Conservation (phyloP, 2,888 invertebrate species). For the Macrophya annulata region DNA sequence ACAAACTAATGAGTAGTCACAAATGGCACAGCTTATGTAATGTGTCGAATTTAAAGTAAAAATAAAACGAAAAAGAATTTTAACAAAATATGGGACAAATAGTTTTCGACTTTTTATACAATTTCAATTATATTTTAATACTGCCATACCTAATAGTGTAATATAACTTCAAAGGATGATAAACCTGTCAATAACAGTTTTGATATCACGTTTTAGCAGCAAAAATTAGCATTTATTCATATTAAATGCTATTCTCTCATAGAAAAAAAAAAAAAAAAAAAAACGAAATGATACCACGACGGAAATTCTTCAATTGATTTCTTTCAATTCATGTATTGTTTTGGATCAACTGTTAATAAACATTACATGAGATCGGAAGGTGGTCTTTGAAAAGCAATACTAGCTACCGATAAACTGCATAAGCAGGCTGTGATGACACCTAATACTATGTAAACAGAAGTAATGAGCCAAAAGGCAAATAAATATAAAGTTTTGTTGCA, state of each 20-base stretch:
- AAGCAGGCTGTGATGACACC: conserved; percentile 81
- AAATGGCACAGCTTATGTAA: conserved; percentile 30
- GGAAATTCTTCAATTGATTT: background rate
- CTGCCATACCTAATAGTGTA: background rate
- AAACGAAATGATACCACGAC: background rate
- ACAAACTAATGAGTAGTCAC: conserved; percentile 12
- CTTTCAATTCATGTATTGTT: background rate
- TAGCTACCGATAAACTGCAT: conserved; percentile 82
- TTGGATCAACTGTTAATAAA: conserved; percentile 20
- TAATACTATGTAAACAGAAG: conserved; percentile 83
- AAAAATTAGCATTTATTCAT: background rate
- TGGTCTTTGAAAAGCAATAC: conserved; percentile 77
- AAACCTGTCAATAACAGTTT: background rate
- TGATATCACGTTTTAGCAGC: background rate
- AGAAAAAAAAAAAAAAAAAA: background rate
- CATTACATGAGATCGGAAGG: conserved; percentile 69
- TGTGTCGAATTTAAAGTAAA: background rate
- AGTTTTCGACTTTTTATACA: background rate
- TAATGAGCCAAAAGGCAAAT: conserved; percentile 87
- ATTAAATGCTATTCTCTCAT: background rate
- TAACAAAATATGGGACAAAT: background rate
- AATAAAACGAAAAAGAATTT: background rate
- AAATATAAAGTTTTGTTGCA: conserved; percentile 86
- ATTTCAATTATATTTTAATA: background rate
- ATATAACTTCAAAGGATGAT: background rate